Base-by-base conservation (phyloP, 1,140 invertebrate species). In the Araneus ventricosus region DNA sequence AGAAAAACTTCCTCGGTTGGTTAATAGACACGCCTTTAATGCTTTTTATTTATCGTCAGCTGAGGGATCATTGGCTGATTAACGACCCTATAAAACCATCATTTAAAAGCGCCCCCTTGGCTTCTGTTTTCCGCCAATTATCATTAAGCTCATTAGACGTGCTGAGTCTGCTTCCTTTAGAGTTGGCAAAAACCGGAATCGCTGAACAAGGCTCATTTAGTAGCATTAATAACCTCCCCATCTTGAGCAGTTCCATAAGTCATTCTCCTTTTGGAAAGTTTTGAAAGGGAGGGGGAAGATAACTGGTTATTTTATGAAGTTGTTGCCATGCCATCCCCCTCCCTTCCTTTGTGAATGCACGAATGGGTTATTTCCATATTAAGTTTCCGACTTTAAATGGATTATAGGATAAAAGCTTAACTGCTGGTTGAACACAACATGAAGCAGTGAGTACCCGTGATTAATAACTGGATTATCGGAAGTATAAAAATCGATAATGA, bases 51-150 rank as follows among this genome's bases (percentile, higher is more conserved):
- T 86, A 82, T 86, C 84, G 84, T 57, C 84, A 86, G 24, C 45
- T 61, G 27, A 86, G 87, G 61, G 59, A 88, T 88, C 61, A 88
- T 88, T 70, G 61, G 59, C 63, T 88, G 87, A 88, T 88, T 88
- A 70, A 88, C 87, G 87, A 70, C 24, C 61, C 61, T 34, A 88
- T 88, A 88, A 88, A 87, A 88, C 87, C 59, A 88, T 70, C 87
- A 70, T 88, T 88, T 88, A 88, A 88, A 88, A 37, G 59, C 61
- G 37, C 45, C 63, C 45, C 39, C 61, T 88, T 34, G 34, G 87
- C 87, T 88, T 70, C 87, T 70, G 63, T 88, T 88, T 88, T 70
- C 61, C 59, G 61, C 87, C 87, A 88, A 88, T 88, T 88, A 88
- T 88, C 87, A 88, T 88, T 88, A 88, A 88, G 87, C 61, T 70